Evolutionary conservation across 1,140 invertebrate genomes (phyloP), one percentile per base, ranked within the genome.

Genomic region (Bombus waltoni): DNA sequence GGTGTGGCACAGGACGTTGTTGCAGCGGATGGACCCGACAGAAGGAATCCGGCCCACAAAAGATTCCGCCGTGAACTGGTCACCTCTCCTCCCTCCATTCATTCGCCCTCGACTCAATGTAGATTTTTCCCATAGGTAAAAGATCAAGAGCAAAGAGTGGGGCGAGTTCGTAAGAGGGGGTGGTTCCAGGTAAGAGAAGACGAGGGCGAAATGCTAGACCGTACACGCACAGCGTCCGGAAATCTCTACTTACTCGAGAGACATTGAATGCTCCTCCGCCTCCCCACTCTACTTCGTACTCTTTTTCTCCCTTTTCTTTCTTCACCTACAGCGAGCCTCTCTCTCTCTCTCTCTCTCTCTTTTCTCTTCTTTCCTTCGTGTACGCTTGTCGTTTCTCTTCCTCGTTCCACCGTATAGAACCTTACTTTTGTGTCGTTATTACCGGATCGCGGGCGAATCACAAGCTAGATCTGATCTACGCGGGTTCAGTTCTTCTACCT

Each of bases 171-270:
- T 28, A 70, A 32, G 40, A 47, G 80, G 53, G 80, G 81, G 74
- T 57, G 68, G 62, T 42, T 42, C 47, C 92, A 92, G 90, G 92
- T 93, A 92, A 91, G 86, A 93, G 80, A 84, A 90, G 86, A 90
- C 86, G 62, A 74, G 91, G 83, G 89, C 87, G 90, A 87, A 85
- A 87, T 57, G 35, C 62, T 35, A 15, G 75, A 90, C 38, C 25
- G 35, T 40, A 90, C 81, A 66, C 81, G 72, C 88, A 91, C 87
- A 91, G 90, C 92, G 92, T 93, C 94, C 94, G 94, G 94, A 94
- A 94, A 94, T 95, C 92, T 94, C 94, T 93, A 92, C 94, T 95
- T 94, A 94, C 93, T 92, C 80, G 40, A 87, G 40, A 87, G 85
- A 89, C 92, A 86, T 86, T 94, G 89, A 94, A 94, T 94, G 92